These are phyloP conservation scores for Eudasyphora cyanicolor DNA, from an alignment of 2,888 invertebrate genomes.

Conservation along the genomic window DNA sequence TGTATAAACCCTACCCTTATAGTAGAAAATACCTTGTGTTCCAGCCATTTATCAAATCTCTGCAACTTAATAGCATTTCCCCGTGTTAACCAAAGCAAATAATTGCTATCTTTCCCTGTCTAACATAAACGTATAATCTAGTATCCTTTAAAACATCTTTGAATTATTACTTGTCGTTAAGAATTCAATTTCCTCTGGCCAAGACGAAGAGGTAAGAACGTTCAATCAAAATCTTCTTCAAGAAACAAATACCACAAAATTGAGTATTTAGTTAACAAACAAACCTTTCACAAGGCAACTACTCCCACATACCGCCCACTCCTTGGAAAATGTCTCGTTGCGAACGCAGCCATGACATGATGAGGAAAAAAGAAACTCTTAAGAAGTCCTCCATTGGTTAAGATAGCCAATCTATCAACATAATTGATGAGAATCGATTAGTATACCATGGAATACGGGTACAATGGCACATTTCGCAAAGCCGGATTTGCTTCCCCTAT, in stretches of 20 bases:
- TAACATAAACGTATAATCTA: neutral
- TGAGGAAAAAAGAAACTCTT: slow-evolving; percentile 51
- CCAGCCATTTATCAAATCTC: neutral
- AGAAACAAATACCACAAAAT: slow-evolving; percentile 60
- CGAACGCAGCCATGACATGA: neutral
- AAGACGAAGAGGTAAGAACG: slow-evolving; percentile 54
- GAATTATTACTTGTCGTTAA: slow-evolving; percentile 45
- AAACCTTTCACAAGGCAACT: slow-evolving; percentile 40
- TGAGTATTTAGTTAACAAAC: slow-evolving; percentile 50
- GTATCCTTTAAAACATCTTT: neutral
- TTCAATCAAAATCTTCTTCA: slow-evolving; percentile 19
- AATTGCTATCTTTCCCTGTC: neutral
- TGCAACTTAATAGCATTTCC: neutral
- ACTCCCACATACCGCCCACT: neutral
- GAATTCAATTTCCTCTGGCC: slow-evolving; percentile 58
- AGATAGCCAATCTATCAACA: slow-evolving; percentile 76
- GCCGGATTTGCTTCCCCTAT: slow-evolving; percentile 42
- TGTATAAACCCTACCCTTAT: neutral
- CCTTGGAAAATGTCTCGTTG: neutral
- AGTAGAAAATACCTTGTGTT: neutral
- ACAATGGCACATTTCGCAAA: slow-evolving; percentile 43
- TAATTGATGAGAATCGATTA: slow-evolving; percentile 79
- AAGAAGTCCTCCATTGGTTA: slow-evolving; percentile 68
- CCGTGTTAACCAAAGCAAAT: neutral
- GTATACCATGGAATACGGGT: slow-evolving; percentile 70